These are phyloP conservation scores for Meandrina meandrites DNA, from an alignment of 92 coral and sea anemone genomes.

Conservation along the genomic window DNA sequence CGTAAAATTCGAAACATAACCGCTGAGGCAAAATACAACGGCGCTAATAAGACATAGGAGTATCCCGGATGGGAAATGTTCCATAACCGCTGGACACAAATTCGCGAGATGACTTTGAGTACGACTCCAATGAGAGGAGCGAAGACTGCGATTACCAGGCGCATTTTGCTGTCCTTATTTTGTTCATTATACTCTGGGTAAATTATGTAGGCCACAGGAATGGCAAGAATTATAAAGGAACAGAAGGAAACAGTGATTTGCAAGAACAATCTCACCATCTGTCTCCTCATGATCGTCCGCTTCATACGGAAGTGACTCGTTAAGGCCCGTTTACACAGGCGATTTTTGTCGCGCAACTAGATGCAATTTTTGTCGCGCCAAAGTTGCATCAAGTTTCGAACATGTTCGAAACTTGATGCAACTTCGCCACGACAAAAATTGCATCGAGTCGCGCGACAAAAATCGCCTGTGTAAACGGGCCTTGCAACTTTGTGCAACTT, in stretches of 20 bases:
- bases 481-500: too few relatives aligned
- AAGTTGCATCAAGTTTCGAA: too few relatives aligned
- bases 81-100: not conserved
- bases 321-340: too few relatives aligned
- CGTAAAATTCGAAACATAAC: not conserved
- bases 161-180: not conserved
- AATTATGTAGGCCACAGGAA: not conserved
- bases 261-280: not conserved
- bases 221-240: not conserved
- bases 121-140: not conserved
- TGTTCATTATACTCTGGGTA: not conserved
- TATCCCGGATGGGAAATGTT: constrained; percentile 3
- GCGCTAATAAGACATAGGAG: not conserved
- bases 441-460: too few relatives aligned
- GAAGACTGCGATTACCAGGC: too few relatives aligned
- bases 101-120: constrained; percentile 9
- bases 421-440: too few relatives aligned
- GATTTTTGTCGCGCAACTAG: too few relatives aligned
- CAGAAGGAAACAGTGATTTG: not conserved
- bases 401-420: too few relatives aligned
- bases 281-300: not conserved
- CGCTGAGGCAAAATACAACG: not conserved
- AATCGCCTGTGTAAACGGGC: too few relatives aligned
- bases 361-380: too few relatives aligned
- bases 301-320: not conserved